These are phyloP conservation scores for Agrotis puta DNA, from an alignment of 2,888 invertebrate genomes.

Conservation along the genomic window DNA sequence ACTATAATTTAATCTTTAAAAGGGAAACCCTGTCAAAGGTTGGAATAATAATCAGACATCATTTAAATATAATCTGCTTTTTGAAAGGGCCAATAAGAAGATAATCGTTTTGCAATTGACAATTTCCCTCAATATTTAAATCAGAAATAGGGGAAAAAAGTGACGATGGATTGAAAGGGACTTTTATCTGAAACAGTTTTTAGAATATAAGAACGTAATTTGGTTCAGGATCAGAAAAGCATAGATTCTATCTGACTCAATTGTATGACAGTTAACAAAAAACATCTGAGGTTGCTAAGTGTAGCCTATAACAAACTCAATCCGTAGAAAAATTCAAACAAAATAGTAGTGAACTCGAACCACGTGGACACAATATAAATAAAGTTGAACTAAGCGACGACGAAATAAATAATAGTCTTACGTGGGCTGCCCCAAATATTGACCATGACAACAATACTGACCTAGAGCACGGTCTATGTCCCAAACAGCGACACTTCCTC, in stretches of 20 bases:
- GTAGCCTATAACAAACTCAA: background rate
- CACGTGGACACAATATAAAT: conserved; percentile 1
- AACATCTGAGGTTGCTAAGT: no score
- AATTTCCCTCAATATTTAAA: conserved; percentile 13
- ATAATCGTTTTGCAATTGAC: conserved; percentile 16
- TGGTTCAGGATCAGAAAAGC: no score
- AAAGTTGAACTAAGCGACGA: background rate
- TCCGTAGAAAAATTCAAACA: background rate
- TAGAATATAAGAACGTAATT: background rate
- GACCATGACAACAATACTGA: conserved; percentile 73
- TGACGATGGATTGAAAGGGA: background rate
- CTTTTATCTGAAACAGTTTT: background rate
- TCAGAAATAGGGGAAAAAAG: background rate
- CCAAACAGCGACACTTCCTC: conserved; percentile 95
- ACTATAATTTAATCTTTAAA: conserved; percentile 58
- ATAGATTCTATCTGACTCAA: no score
- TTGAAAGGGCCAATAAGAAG: conserved; percentile 24
- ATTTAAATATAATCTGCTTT: conserved; percentile 43
- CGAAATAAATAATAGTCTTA: background rate
- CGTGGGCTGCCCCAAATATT: conserved; percentile 18
- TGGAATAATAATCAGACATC: conserved; percentile 45
- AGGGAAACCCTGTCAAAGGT: conserved; percentile 56
- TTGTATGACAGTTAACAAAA: no score
- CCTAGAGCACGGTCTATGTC: conserved; percentile 93
- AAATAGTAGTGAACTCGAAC: background rate